A percentile compares a stretch with the other conserved stretches of the same genome.
Conservation (phyloP, 1,140 invertebrate genomes). For the Aporrectodea caliginosa region DNA sequence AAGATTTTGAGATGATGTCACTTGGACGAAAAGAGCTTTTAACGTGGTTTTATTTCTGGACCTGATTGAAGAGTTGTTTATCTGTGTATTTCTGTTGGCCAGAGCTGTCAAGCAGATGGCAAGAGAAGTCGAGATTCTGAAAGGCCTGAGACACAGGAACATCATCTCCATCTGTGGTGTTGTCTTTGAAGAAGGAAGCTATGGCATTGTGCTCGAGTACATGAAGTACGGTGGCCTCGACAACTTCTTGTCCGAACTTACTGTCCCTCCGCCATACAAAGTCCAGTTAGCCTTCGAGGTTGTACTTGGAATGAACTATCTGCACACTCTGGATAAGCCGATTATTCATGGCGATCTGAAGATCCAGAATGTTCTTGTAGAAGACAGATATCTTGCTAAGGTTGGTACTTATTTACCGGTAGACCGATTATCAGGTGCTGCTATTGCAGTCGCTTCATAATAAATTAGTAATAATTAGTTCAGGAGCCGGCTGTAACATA, state of each 20-base stretch:
- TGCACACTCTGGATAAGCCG: background rate
- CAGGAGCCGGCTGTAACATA: too few relatives aligned
- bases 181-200: background rate
- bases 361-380: background rate
- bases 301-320: slow-evolving; percentile 5
- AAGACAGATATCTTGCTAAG: background rate
- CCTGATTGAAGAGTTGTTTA: too few relatives aligned
- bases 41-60: too few relatives aligned
- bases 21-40: too few relatives aligned
- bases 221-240: background rate
- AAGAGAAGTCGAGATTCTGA: background rate
- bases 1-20: too few relatives aligned
- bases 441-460: too few relatives aligned
- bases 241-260: background rate
- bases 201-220: background rate
- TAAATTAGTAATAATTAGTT: too few relatives aligned
- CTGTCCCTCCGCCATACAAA: background rate
- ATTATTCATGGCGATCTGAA: slow-evolving; percentile 10
- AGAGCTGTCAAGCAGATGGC: background rate
- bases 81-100: background rate
- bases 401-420: background rate
- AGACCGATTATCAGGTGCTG: too few relatives aligned
- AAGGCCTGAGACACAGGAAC: background rate
- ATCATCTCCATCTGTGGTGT: background rate
- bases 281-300: background rate